Conservation (phyloP, 2,888 invertebrate species). For the Amiota communis region DNA sequence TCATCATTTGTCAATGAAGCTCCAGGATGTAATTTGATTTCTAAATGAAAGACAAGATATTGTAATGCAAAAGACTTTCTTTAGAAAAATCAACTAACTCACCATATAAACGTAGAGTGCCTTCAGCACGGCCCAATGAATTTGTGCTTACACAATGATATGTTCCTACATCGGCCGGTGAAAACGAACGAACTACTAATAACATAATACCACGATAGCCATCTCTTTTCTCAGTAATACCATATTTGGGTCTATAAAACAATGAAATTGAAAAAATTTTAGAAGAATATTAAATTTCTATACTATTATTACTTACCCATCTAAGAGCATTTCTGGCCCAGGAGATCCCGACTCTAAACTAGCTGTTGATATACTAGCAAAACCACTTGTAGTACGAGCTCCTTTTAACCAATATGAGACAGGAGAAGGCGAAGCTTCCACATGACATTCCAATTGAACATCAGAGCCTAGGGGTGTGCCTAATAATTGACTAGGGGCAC, state of each 20-base stretch:
- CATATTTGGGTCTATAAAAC: slow-evolving; percentile 70
- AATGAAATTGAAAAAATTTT: not conserved
- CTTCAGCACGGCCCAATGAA: slow-evolving; percentile 80
- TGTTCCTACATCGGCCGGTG: slow-evolving; percentile 79
- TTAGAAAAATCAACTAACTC: slow-evolving; percentile 59
- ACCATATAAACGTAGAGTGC: slow-evolving; percentile 79
- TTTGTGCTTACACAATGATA: slow-evolving; percentile 85
- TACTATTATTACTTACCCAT: slow-evolving; percentile 78
- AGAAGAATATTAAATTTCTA: too few relatives aligned
- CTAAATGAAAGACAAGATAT: slow-evolving; percentile 48
- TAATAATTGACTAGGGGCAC: slow-evolving; percentile 90
- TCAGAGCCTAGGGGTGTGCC: slow-evolving; percentile 90
- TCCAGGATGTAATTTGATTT: slow-evolving; percentile 73
- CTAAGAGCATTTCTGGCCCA: slow-evolving; percentile 82
- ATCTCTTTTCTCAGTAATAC: slow-evolving; percentile 72
- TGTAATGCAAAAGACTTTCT: slow-evolving; percentile 31
- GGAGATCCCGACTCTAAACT: slow-evolving; percentile 71
- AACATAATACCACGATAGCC: slow-evolving; percentile 73
- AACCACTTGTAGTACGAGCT: slow-evolving; percentile 70
- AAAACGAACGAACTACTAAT: slow-evolving; percentile 74
- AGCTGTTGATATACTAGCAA: slow-evolving; percentile 62
- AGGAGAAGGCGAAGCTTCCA: slow-evolving; percentile 85
- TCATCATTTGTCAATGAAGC: slow-evolving; percentile 70
- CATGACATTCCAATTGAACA: slow-evolving; percentile 89
- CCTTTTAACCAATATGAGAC: slow-evolving; percentile 74